Evolutionary conservation across 2,797 vertebrate genomes (phyloP).

Genomic region (Ctenosaura bakeri): DNA sequence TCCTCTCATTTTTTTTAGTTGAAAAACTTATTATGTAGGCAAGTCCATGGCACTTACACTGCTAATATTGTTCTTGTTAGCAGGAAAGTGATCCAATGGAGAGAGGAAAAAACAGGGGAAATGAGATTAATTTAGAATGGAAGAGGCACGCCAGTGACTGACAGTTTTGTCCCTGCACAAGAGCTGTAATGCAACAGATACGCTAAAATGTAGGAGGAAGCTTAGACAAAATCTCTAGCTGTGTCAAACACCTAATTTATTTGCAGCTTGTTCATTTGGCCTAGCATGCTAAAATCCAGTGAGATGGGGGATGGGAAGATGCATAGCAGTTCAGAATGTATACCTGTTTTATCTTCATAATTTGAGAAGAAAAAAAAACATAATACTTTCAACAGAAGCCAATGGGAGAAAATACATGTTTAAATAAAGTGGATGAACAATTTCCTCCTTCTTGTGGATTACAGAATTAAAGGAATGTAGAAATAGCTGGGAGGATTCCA

Average conservation of each 20-base stretch:
- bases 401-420: constrained; percentile 16
- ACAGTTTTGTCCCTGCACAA: constrained; percentile 30
- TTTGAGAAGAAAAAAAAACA: constrained; percentile 1
- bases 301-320: constrained; percentile 20
- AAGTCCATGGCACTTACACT: constrained; percentile 51
- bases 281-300: constrained; percentile 28
- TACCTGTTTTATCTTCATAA: constrained; percentile 14
- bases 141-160: constrained; percentile 61
- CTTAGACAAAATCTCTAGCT: constrained; percentile 51
- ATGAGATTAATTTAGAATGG: constrained; percentile 57
- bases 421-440: neutral
- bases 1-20: constrained; percentile 63
- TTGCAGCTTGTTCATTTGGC: constrained; percentile 49
- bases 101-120: accelerated
- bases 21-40: constrained; percentile 66
- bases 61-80: constrained; percentile 53
- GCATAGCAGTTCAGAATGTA: neutral
- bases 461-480: neutral
- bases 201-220: constrained; percentile 23
- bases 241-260: constrained; percentile 6
- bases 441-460: neutral
- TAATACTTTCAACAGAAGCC: neutral
- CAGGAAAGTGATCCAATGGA: constrained; percentile 3
- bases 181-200: constrained; percentile 27
- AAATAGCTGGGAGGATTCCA: neutral